Percentiles rank a stretch among this genome's conserved stretches.
Evolutionary conservation across 2,888 invertebrate species (phyloP).

Genomic region (Malachius bipustulatus): DNA sequence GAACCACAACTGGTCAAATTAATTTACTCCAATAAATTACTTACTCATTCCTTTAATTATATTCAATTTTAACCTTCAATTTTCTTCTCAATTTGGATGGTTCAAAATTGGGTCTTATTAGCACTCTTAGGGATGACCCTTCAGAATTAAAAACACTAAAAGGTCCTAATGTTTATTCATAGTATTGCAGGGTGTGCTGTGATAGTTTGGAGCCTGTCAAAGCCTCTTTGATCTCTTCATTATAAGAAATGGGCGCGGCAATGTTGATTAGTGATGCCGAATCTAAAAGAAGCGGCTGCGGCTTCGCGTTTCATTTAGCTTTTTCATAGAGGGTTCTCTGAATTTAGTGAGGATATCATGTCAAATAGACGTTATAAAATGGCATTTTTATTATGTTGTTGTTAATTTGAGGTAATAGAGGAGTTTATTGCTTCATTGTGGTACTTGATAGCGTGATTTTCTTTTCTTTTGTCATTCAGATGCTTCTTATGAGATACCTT

Average conservation of each 20-base stretch:
- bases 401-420: slow-evolving; percentile 15
- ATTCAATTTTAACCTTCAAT: too few species aligned
- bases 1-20: too few species aligned
- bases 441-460: slow-evolving; percentile 17
- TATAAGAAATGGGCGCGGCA: slow-evolving; percentile 10
- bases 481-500: too few species aligned
- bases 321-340: neutral
- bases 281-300: slow-evolving; percentile 6
- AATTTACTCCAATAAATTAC: too few species aligned
- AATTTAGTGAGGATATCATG: neutral
- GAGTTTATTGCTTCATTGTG: slow-evolving; percentile 19
- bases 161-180: slow-evolving; percentile 14
- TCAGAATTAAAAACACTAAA: slow-evolving; percentile 1
- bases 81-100: too few species aligned
- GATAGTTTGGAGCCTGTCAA: slow-evolving; percentile 11
- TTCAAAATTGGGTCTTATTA: neutral
- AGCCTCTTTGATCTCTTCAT: slow-evolving; percentile 14
- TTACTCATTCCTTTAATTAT: too few species aligned
- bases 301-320: neutral
- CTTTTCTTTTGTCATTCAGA: slow-evolving; percentile 19
- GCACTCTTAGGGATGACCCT: neutral
- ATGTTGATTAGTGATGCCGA: slow-evolving; percentile 6
- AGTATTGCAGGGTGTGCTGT: slow-evolving; percentile 11
- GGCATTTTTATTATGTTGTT: slow-evolving; percentile 17
- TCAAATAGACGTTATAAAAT: slow-evolving; percentile 13